Percentiles rank a stretch among this genome's conserved stretches.
phyloP scores from a whole-genome alignment of 2,888 invertebrate genomes.

The Hymenopus coronatus region DNA sequence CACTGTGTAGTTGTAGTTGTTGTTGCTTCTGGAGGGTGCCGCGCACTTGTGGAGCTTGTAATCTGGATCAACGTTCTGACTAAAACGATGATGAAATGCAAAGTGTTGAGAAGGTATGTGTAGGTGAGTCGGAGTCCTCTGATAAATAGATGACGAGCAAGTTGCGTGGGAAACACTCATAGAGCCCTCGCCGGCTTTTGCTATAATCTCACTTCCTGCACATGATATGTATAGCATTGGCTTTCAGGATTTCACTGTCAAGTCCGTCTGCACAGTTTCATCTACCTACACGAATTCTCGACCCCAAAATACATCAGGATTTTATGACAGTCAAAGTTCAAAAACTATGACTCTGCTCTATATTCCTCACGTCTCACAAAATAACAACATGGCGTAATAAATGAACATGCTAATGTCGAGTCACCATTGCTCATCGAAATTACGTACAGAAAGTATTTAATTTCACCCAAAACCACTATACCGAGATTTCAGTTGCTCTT shows the following conservation, averaged over 20 bases:
- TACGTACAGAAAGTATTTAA: too few relatives aligned
- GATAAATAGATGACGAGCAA: background rate
- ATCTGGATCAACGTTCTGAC: background rate
- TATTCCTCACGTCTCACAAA: too few relatives aligned
- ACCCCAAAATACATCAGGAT: too few relatives aligned
- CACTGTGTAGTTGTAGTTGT: background rate
- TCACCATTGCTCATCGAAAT: accelerated
- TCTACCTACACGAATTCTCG: too few relatives aligned
- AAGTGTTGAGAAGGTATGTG: background rate
- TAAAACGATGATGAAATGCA: background rate
- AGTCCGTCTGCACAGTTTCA: too few relatives aligned
- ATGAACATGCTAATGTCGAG: too few relatives aligned
- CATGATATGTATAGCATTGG: background rate
- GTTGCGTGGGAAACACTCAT: background rate
- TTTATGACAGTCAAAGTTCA: too few relatives aligned
- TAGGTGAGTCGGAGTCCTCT: background rate
- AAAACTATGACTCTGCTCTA: too few relatives aligned
- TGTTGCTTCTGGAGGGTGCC: background rate
- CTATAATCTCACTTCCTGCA: background rate
- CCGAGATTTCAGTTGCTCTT: too few relatives aligned
- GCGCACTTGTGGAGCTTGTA: background rate
- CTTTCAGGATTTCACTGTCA: too few relatives aligned
- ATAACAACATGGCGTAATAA: too few relatives aligned
- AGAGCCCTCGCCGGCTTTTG: background rate
- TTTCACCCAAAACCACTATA: too few relatives aligned